Conservation (phyloP, 2,797 vertebrate species). For the Botia almorhae region DNA sequence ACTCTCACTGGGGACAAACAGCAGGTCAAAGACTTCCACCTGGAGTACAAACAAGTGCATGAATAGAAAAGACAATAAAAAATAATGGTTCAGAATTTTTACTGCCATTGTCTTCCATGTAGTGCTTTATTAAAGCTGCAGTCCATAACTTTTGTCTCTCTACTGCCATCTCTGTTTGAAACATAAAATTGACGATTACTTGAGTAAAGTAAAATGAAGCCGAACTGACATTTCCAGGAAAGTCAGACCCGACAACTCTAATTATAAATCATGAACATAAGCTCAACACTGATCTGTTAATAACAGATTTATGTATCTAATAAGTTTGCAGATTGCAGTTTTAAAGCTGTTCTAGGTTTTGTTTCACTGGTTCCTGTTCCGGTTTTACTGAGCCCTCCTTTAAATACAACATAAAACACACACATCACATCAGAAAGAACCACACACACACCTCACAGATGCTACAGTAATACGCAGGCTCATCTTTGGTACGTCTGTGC, state of each 20-base stretch:
- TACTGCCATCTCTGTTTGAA: no score
- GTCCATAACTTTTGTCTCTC: no score
- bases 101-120: not conserved
- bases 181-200: no score
- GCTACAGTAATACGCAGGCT: constrained; percentile 96
- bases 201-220: no score
- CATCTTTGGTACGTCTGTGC: constrained; percentile 90
- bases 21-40: constrained; percentile 98
- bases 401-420: not conserved
- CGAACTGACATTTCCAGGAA: no score
- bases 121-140: not conserved
- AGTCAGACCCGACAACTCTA: no score
- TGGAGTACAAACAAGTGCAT: constrained; percentile 58
- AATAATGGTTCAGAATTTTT: not conserved
- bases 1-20: constrained; percentile 96
- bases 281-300: no score
- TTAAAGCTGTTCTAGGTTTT: not conserved
- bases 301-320: no score
- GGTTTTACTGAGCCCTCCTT: not conserved
- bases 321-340: no score
- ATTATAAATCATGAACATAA: no score
- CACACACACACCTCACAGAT: constrained; percentile 89
- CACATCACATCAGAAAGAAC: not conserved
- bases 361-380: not conserved
- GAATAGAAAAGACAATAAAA: not conserved